Evolutionary conservation across 2,888 invertebrate genomes (phyloP), one percentile per base, ranked within the genome.

Genomic region (Leucoma salicis): DNA sequence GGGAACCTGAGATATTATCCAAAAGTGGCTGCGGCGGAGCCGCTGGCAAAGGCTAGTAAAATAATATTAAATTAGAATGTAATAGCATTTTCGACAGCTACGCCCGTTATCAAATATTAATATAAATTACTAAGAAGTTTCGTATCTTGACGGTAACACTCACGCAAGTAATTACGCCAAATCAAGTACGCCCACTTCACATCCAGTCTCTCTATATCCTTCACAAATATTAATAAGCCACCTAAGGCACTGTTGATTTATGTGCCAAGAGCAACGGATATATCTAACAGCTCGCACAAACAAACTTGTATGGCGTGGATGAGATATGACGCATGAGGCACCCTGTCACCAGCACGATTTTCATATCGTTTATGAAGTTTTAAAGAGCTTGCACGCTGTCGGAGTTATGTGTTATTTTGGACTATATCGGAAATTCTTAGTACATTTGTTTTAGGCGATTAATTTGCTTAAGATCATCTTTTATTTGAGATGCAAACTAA

Each of bases 211-310:
- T 39, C 36, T 58, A 49, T 38, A 40, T 57, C 63, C 29, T 27
- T 45, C 50, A 74, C 78, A 82, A 82, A 85, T 83, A 86, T 85
- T 86, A 87, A 87, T 87, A 87, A 85, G 79, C 78, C 73, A 75
- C 75, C 78, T 73, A 65, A 79, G 74, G 77, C 80, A 67, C 70
- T 77, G 82, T 81, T 87, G 85, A 87, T 88, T 88, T 87, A 88
- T 85, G 72, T 62, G 70, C 75, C 75, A 72, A 71, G 74, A 67
- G 63, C 68, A 71, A 77, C 73, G 75, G 75, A 78, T 78, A 81
- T 83, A 82, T 82, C 81, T 74, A 82, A 78, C 77, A 75, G 64
- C 72, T 74, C 61, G 74, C 61, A 68, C 62, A 57, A 46, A 66
- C 72, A 74, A 66, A 71, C 70, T 57, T 21, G 35, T 44, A 70